Base-by-base conservation (phyloP, 2,113 vertebrate genomes). In the Suricata suricatta region DNA sequence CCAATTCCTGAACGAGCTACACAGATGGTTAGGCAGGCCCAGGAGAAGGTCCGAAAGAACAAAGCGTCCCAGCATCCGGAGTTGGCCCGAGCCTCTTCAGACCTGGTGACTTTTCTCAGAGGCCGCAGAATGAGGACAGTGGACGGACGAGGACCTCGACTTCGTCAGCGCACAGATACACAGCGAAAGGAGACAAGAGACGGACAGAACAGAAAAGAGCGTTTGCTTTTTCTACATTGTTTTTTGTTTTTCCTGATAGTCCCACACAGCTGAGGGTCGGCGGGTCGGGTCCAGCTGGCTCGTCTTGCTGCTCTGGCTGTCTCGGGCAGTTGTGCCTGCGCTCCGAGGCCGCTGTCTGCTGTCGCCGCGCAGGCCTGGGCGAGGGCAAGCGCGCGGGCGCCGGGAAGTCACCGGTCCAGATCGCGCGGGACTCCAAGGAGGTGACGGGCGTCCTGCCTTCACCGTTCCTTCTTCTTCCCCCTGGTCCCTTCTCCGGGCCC, bases 101-200 rank as follows among this genome's bases (percentile, higher is more conserved):
- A 97, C 52, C 93, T 84, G 93, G 89, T 97, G 93, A 96, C 85
- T 89, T 82, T 92, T 71, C 82, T 96, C 98, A 99, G 98, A 98
- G 94, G 97, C 96, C 96, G 97, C 97, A 98, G 97, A 98, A 96
- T 93, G 98, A 98, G 72, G 98, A 96, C 99, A 98, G 98, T 99
- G 96, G 98, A 98, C 98, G 97, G 98, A 98, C 4, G 80, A 99
- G 98, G 98, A 99, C 99, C 99, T 99, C 98, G 98, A 99, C 98
- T 98, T 98, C 96, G 96, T 98, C 98, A 98, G 98, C 83, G 68
- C 94, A 98, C 98, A 97, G 98, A 98, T 97, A 98, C 98, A 98
- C 98, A 98, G 98, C 80, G 38, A 95, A 97, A 96, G 92, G 77
- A 95, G 94, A 98, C 95, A 93, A 93, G 93, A 98, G 98, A 98